Conservation (phyloP, 2,113 vertebrate genomes). For the Rhagologus leucostigma region DNA sequence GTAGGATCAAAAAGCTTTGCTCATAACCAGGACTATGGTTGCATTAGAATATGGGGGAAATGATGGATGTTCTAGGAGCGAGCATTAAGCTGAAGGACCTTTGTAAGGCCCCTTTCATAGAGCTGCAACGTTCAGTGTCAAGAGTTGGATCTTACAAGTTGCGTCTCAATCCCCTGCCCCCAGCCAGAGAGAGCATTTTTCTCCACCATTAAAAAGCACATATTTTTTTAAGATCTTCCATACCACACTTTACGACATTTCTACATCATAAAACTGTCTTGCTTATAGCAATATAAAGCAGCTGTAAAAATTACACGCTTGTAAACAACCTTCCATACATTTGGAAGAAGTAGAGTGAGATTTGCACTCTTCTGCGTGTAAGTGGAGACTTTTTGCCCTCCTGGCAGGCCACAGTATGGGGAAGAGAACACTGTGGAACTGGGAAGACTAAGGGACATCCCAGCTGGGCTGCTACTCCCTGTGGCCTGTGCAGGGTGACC, state of each 20-base stretch:
- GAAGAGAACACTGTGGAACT: rapidly evolving
- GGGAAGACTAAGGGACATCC: not conserved
- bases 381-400: not conserved
- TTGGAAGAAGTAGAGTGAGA: constrained; percentile 33
- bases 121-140: constrained; percentile 32
- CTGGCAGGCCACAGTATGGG: rapidly evolving
- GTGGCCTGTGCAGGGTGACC: rapidly evolving
- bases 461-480: rapidly evolving
- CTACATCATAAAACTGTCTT: constrained; percentile 77
- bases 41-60: constrained; percentile 67
- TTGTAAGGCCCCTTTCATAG: constrained; percentile 2
- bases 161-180: not conserved
- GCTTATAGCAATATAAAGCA: constrained; percentile 70
- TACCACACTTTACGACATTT: constrained; percentile 63
- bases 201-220: constrained; percentile 61
- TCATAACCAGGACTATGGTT: constrained; percentile 38
- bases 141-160: constrained; percentile 28
- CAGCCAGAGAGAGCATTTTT: constrained; percentile 48
- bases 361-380: constrained; percentile 20
- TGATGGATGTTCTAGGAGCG: constrained; percentile 19
- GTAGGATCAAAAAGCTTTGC: constrained; percentile 63
- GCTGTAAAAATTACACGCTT: constrained; percentile 71
- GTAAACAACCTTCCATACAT: constrained; percentile 70
- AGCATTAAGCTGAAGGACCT: constrained; percentile 17
- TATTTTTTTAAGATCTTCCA: constrained; percentile 71